phyloP scores from a whole-genome alignment of 2,113 vertebrate species.

The Raja brachyura region DNA sequence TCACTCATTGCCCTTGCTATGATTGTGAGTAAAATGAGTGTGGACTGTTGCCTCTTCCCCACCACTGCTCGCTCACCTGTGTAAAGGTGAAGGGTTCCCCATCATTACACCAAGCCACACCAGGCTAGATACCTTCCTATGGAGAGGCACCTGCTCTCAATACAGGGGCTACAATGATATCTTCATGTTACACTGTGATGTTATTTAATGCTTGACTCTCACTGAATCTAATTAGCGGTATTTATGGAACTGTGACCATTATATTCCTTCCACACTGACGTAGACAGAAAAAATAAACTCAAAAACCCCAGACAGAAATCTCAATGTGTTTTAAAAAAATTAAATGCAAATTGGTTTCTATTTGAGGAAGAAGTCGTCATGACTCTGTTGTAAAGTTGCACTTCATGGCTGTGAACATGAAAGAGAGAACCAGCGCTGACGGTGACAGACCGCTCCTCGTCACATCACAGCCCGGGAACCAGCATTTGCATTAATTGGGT shows the following conservation, averaged over 20 bases:
- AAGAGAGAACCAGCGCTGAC: not conserved
- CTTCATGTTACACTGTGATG: not conserved
- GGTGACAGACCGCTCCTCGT: not conserved
- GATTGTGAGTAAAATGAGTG: not conserved
- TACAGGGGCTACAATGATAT: not conserved
- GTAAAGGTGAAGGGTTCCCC: not conserved
- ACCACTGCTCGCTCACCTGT: not conserved
- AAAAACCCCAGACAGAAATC: not conserved
- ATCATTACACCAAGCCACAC: not conserved
- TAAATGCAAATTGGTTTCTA: constrained; percentile 17
- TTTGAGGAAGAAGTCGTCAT: not conserved
- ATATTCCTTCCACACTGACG: not conserved
- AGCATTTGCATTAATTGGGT: not conserved
- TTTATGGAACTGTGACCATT: not conserved
- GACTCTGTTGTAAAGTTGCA: not conserved
- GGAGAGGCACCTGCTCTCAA: not conserved
- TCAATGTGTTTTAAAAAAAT: not conserved
- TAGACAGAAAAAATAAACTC: not conserved
- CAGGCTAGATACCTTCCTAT: not conserved
- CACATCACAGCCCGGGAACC: not conserved
- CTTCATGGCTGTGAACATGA: not conserved
- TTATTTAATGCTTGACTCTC: not conserved
- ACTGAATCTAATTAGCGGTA: not conserved
- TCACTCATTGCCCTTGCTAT: not conserved
- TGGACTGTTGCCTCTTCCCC: not conserved